phyloP scores from a whole-genome alignment of 1,140 invertebrate species.

The Hylaeus anthracinus region DNA sequence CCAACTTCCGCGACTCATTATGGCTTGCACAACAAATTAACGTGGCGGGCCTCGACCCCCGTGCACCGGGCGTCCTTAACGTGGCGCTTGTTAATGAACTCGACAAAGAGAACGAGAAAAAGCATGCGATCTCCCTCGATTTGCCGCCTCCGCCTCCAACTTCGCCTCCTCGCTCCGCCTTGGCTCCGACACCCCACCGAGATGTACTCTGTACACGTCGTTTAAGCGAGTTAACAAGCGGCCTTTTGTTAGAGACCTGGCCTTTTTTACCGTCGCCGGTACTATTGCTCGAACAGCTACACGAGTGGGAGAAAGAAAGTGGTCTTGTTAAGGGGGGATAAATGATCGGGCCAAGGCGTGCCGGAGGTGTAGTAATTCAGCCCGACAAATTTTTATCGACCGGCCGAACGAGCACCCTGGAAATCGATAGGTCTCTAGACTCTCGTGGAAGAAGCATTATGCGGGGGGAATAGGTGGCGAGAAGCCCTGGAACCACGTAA shows the following conservation, averaged over 20 bases:
- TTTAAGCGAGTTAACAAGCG: conserved; percentile 52
- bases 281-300: conserved; percentile 26
- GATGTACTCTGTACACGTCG: conserved; percentile 45
- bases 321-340: conserved; percentile 20
- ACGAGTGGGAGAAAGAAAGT: neutral
- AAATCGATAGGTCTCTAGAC: neutral
- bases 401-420: neutral
- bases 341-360: conserved; percentile 23
- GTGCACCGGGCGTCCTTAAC: conserved; percentile 40
- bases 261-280: conserved; percentile 40
- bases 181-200: conserved; percentile 37
- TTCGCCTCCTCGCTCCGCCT: neutral
- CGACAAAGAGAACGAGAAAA: conserved; percentile 50
- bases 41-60: conserved; percentile 44
- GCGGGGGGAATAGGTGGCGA: no score
- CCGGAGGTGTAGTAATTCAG: conserved; percentile 18
- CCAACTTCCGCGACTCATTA: conserved; percentile 55
- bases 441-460: neutral
- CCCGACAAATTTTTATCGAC: conserved; percentile 31
- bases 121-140: conserved; percentile 46
- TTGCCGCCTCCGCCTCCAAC: neutral
- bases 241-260: conserved; percentile 40
- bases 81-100: conserved; percentile 54
- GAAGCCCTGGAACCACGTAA: no score
- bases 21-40: conserved; percentile 55